Evolutionary conservation across 2,113 vertebrate species (phyloP).

Genomic region (Oreotrochilus melanogaster): DNA sequence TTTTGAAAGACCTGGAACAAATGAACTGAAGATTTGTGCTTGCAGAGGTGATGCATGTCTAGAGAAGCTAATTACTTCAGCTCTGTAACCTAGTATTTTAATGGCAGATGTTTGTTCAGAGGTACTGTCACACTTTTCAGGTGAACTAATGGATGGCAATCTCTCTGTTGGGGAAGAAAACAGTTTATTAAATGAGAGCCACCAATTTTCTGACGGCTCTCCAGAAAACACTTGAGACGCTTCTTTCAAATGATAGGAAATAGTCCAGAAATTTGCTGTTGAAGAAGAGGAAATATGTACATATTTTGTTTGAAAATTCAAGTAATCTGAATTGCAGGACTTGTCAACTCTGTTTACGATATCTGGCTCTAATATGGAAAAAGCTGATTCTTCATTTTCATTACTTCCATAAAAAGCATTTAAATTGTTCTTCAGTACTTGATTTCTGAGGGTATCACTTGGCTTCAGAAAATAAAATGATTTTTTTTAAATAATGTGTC

Average conservation of each 20-base stretch:
- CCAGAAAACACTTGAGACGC: neutral
- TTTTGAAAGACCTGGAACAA: neutral
- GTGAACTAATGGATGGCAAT: neutral
- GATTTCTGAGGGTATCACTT: neutral
- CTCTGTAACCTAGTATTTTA: neutral
- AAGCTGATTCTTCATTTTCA: neutral
- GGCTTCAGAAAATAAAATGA: neutral
- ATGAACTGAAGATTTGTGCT: constrained; percentile 15
- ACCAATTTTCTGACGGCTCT: neutral
- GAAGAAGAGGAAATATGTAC: constrained; percentile 33
- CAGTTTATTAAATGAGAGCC: constrained; percentile 5
- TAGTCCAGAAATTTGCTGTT: constrained; percentile 23
- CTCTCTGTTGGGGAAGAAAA: constrained; percentile 42
- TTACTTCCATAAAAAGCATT: neutral
- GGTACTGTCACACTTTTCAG: neutral
- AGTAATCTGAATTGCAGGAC: neutral
- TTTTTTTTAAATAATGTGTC: constrained; percentile 17
- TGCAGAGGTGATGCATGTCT: neutral
- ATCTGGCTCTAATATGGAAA: neutral
- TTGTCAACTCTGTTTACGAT: neutral
- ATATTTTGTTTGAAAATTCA: constrained; percentile 19
- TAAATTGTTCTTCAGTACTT: neutral
- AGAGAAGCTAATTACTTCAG: neutral
- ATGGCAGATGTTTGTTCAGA: neutral
- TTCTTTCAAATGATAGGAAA: constrained; percentile 3